Evolutionary conservation across 2,797 vertebrate genomes (phyloP).

Genomic region (Sphaeramia orbicularis): DNA sequence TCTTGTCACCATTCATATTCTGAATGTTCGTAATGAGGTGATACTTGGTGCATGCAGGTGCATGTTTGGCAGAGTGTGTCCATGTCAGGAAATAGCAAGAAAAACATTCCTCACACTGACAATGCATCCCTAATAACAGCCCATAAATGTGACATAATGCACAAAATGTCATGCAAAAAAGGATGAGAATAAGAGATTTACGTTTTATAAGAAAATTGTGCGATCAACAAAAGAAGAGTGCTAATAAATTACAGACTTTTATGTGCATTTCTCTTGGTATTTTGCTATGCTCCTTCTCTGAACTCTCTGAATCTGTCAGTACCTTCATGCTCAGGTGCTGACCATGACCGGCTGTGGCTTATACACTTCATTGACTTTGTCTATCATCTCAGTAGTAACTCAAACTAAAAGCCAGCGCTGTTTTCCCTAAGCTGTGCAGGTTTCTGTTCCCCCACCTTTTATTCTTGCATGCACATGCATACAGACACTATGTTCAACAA

Average conservation of each 20-base stretch:
- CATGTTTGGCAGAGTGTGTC: constrained; percentile 49
- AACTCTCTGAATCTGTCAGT: constrained; percentile 66
- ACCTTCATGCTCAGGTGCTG: constrained; percentile 52
- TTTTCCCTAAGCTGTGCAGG: constrained; percentile 23
- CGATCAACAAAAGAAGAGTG: not conserved
- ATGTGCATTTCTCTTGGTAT: constrained; percentile 6
- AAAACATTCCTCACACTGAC: constrained; percentile 66
- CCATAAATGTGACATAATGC: constrained; percentile 43
- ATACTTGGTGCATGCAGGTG: constrained; percentile 66
- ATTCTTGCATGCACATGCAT: constrained; percentile 18
- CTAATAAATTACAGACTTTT: not conserved
- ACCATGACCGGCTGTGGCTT: constrained; percentile 54
- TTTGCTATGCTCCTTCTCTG: constrained; percentile 17
- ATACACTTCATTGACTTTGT: constrained; percentile 67
- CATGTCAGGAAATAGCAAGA: constrained; percentile 55
- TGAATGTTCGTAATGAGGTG: constrained; percentile 38
- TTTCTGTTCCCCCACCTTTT: constrained; percentile 17
- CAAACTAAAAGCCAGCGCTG: constrained; percentile 50
- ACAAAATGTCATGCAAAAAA: constrained; percentile 6
- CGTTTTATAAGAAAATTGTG: constrained; percentile 23
- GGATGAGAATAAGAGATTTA: constrained; percentile 32
- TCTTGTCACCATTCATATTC: constrained; percentile 29
- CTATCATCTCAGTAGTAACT: constrained; percentile 65
- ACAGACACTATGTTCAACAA: constrained; percentile 27
- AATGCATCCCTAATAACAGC: constrained; percentile 54